Evolutionary conservation across 2,113 vertebrate genomes (phyloP).

Genomic region (Paracanthobrama guichenoti): DNA sequence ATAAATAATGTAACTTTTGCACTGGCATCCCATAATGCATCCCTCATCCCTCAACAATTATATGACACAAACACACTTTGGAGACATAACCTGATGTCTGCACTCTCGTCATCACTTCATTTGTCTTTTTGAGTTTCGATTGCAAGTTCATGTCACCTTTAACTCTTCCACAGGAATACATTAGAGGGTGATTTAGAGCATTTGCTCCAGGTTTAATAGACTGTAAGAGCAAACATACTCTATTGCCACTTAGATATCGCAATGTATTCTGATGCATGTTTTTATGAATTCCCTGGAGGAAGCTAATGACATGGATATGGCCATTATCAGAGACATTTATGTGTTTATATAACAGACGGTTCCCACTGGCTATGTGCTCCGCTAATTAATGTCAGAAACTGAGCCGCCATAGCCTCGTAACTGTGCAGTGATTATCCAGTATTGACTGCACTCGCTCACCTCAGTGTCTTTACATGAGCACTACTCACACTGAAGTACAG

Average conservation of each 20-base stretch:
- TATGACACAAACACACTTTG: neutral
- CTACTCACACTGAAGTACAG: neutral
- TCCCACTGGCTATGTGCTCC: neutral
- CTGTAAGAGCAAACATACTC: neutral
- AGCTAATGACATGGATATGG: constrained; percentile 6
- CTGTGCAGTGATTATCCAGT: neutral
- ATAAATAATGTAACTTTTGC: neutral
- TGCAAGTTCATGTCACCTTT: no score
- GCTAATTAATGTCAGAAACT: neutral
- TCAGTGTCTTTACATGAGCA: no score
- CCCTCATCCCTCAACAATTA: neutral
- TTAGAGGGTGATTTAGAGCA: neutral
- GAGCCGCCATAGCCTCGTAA: neutral
- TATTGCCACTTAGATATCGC: neutral
- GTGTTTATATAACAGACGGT: constrained; percentile 14
- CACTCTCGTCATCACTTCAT: no score
- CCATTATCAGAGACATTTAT: neutral
- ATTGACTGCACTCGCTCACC: neutral
- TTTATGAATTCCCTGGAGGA: constrained; percentile 8
- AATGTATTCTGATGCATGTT: neutral
- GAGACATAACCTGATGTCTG: neutral
- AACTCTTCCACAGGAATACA: neutral
- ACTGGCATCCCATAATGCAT: neutral
- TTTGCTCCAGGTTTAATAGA: neutral
- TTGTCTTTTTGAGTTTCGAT: no score